These are phyloP conservation scores for Bovichtus diacanthus DNA, from an alignment of 2,797 vertebrate genomes.

Conservation along the genomic window DNA sequence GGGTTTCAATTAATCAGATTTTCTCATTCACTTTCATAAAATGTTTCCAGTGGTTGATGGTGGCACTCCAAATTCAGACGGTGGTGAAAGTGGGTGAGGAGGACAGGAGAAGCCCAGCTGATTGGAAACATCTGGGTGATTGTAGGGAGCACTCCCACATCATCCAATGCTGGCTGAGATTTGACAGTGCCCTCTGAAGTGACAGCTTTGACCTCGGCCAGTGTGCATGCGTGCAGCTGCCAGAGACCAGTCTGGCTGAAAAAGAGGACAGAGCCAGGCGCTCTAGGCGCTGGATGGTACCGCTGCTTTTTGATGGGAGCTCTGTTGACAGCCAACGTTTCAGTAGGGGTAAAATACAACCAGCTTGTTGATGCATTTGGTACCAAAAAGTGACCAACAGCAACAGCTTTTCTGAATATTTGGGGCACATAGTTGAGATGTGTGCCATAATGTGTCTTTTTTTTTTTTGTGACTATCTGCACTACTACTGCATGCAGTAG, in stretches of 20 bases:
- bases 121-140: slow-evolving; percentile 89
- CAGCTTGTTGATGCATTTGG: slow-evolving; percentile 64
- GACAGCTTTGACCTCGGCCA: slow-evolving; percentile 87
- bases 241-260: slow-evolving; percentile 76
- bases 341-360: slow-evolving; percentile 71
- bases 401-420: slow-evolving; percentile 62
- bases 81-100: slow-evolving; percentile 52
- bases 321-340: slow-evolving; percentile 77
- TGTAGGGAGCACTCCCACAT: slow-evolving; percentile 84
- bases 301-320: slow-evolving; percentile 76
- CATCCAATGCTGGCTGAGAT: slow-evolving; percentile 83
- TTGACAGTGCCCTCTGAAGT: slow-evolving; percentile 86
- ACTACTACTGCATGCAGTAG: background rate
- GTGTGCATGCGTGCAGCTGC: slow-evolving; percentile 82
- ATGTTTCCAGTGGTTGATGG: slow-evolving; percentile 45
- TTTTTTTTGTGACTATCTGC: slow-evolving; percentile 42
- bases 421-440: slow-evolving; percentile 38
- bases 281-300: slow-evolving; percentile 81
- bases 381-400: slow-evolving; percentile 51
- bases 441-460: slow-evolving; percentile 46
- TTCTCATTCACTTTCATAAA: slow-evolving; percentile 48
- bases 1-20: slow-evolving; percentile 60
- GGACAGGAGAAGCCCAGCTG: slow-evolving; percentile 80
- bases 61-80: slow-evolving; percentile 51
- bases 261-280: slow-evolving; percentile 78